Base-by-base conservation (phyloP, 2,113 vertebrate genomes). In the Calcarius ornatus region DNA sequence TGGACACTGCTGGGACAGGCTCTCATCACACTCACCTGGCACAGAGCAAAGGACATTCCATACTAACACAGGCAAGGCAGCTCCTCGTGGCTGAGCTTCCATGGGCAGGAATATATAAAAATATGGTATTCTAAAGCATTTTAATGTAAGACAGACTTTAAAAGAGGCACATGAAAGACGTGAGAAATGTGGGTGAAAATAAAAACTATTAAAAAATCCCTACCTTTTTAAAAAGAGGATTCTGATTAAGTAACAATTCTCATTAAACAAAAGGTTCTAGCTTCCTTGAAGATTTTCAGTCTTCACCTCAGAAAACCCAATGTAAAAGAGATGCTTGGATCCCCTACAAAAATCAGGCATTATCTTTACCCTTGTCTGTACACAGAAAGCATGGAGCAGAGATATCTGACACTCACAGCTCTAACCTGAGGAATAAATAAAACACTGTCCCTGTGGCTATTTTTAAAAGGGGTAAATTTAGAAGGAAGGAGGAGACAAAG, bases 1-100 rank as follows among this genome's bases (percentile, higher is more conserved):
- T 50, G 69, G 57, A 43, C 23, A 3, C 37, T 57, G 37, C 65
- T 56, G 35, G 50, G 45, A 73, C 75, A 72, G 59, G 23, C 42
- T 89, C n/a, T 38, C 9, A 37, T 25, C 24, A 73, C n/a, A 40
- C 28, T 61, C 3, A 0, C 12, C 25, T 13, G 15, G 69, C 47
- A 42, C 0, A 0, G 47, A 7, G 42, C 6, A 0, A n/a, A 68
- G 33, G 24, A 61, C 33, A 48, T 35, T 17, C 2, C 0, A 7
- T 6, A 37, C 11, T 6, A 47, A 53, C 25, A 35, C 0, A 60
- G 27, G 12, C 47, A 72, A 76, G 18, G 1, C 4, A 24, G 38
- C 30, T 43, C 30, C 35, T 50, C 19, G 11, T 0, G 0, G 4
- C 64, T 53, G 54, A 84, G 12, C 24, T 37, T 16, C 54, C 31